Conservation (phyloP, 1,140 invertebrate genomes). For the Mamestra configurata region DNA sequence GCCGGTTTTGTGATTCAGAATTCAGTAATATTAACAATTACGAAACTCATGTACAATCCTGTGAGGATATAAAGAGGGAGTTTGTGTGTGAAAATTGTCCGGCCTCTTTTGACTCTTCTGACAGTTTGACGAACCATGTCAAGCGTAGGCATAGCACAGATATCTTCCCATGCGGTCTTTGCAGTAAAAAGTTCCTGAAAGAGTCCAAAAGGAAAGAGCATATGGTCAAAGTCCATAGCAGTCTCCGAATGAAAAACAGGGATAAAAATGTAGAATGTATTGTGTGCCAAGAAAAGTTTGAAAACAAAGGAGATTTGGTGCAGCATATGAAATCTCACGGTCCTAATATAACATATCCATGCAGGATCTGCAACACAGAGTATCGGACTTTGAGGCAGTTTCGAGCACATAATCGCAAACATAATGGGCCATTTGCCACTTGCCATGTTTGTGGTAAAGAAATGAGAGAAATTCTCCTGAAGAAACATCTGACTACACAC, state of each 20-base stretch:
- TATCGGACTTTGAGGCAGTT: constrained; percentile 45
- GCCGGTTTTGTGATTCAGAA: constrained; percentile 59
- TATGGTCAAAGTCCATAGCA: constrained; percentile 55
- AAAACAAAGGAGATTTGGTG: constrained; percentile 11
- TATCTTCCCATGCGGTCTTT: constrained; percentile 54
- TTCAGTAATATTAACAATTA: constrained; percentile 46
- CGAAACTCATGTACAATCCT: constrained; percentile 53
- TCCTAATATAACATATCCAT: background rate
- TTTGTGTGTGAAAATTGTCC: constrained; percentile 56
- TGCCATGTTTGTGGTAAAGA: constrained; percentile 28
- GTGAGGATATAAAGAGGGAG: constrained; percentile 44
- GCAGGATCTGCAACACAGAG: constrained; percentile 46
- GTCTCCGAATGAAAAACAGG: constrained; percentile 55
- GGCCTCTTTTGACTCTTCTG: constrained; percentile 56
- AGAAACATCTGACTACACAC: constrained; percentile 47
- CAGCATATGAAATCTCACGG: constrained; percentile 26
- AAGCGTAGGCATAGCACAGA: constrained; percentile 52
- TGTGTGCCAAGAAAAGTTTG: constrained; percentile 53
- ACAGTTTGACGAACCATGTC: constrained; percentile 51
- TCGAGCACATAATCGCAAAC: constrained; percentile 9
- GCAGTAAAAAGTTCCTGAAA: constrained; percentile 57
- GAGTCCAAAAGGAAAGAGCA: constrained; percentile 57
- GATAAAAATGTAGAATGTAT: constrained; percentile 55
- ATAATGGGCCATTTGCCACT: background rate
- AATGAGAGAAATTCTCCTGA: constrained; percentile 15